These are phyloP conservation scores for Melanerpes formicivorus DNA, from an alignment of 2,113 vertebrate species.

Conservation along the genomic window DNA sequence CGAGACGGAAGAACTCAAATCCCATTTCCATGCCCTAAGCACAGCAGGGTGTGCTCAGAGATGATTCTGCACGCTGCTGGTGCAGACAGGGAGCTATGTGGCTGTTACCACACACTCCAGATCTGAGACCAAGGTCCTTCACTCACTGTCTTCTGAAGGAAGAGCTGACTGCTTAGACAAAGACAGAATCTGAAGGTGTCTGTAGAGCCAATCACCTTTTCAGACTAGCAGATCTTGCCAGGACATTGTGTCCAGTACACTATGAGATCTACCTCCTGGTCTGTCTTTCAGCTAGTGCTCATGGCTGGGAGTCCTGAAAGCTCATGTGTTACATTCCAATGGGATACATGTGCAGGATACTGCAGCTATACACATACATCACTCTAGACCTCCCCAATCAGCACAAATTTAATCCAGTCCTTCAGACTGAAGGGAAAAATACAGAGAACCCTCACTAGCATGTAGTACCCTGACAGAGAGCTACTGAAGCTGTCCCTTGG, in stretches of 20 bases:
- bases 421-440: background rate
- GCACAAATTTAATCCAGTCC: background rate
- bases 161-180: background rate
- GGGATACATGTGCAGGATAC: background rate
- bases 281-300: background rate
- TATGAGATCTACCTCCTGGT: background rate
- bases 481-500: background rate
- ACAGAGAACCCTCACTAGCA: background rate
- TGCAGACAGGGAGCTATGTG: background rate
- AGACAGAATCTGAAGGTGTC: background rate
- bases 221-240: background rate
- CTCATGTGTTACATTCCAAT: background rate
- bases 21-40: background rate
- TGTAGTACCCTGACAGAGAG: background rate
- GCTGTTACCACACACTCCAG: background rate
- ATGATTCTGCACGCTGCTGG: fast-evolving
- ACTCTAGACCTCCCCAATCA: background rate
- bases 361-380: background rate
- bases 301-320: background rate
- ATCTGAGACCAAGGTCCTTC: background rate
- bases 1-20: background rate
- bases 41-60: background rate
- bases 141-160: background rate
- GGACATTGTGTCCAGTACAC: background rate
- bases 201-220: background rate